These are phyloP conservation scores for Sinotaia quadrata DNA, from an alignment of 2,888 invertebrate species.

Conservation along the genomic window DNA sequence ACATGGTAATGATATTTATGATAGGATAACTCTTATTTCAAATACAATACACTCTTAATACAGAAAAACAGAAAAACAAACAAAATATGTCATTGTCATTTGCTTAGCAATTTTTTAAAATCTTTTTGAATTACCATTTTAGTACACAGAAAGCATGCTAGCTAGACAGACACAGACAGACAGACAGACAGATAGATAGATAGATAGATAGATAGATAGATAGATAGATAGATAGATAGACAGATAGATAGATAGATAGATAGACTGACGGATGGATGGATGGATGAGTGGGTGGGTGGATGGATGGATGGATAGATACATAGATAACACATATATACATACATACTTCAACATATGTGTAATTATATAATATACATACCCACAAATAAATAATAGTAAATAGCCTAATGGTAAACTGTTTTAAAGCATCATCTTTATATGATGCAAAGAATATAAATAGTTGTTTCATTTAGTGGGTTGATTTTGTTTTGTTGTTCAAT, in stretches of 20 bases:
- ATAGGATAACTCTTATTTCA: no score
- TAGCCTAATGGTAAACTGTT: no score
- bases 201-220: neutral
- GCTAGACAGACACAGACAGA: conserved; percentile 3
- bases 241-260: neutral
- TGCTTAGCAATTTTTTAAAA: neutral
- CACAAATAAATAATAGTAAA: no score
- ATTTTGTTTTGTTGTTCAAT: no score
- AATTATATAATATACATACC: no score
- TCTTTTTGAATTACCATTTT: neutral
- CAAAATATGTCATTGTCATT: neutral
- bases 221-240: neutral
- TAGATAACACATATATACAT: neutral
- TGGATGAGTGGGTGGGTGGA: no score
- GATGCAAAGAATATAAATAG: no score
- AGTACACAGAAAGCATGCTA: neutral
- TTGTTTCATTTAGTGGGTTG: no score
- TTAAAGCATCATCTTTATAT: no score
- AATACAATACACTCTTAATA: neutral
- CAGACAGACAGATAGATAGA: conserved; percentile 1
- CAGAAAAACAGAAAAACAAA: neutral
- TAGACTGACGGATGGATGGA: no score
- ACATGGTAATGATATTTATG: no score
- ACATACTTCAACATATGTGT: neutral
- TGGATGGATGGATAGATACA: no score